Base-by-base conservation (phyloP, 2,888 invertebrate species). In the Philopedon plagiatum region DNA sequence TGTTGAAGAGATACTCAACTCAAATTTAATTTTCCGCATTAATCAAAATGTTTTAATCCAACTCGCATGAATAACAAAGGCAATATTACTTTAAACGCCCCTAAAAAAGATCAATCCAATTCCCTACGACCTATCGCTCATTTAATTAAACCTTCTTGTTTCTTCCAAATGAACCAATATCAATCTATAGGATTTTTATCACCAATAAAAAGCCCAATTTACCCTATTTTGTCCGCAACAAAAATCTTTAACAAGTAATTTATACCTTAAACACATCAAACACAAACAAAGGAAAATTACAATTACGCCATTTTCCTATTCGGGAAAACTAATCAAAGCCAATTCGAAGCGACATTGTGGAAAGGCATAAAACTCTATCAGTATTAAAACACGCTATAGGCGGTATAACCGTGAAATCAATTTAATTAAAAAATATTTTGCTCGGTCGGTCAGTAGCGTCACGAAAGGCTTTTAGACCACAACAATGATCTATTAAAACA, bases 291-390 rank as follows among this genome's bases (percentile, higher is more conserved):
- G 39, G 60, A 60, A 67, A 60, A 60, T 49, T 54, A 54, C 34
- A 60, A 60, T 49, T 54, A 54, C 34, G 23, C 13, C 67, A 34
- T 21, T 67, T 58, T 58, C 34, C 58, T 26, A 26, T 49, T 18
- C 8, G 49, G 37, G 46, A 46, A 68, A 68, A 68, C 68, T 61
- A 68, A 68, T 68, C 68, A 68, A 61, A 68, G 68, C 29, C 61
- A 61, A 68, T 68, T 54, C 41, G 15, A 39, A 54, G 54, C 54
- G 61, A 51, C 68, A 32, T 57, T 49, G 54, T 54, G 61, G 68
- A 68, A 68, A 44, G 26, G 56, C 68, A 51, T 68, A 68, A 68
- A 68, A 68, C 54, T 61, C 41, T 41, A 58, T 60, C 58, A 29
- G 51, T 54, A 54, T 54, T 54, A 54, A 29, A 54, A 54, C 51